phyloP scores from a whole-genome alignment of 2,113 vertebrate genomes.

The Choloepus hoffmanni region DNA sequence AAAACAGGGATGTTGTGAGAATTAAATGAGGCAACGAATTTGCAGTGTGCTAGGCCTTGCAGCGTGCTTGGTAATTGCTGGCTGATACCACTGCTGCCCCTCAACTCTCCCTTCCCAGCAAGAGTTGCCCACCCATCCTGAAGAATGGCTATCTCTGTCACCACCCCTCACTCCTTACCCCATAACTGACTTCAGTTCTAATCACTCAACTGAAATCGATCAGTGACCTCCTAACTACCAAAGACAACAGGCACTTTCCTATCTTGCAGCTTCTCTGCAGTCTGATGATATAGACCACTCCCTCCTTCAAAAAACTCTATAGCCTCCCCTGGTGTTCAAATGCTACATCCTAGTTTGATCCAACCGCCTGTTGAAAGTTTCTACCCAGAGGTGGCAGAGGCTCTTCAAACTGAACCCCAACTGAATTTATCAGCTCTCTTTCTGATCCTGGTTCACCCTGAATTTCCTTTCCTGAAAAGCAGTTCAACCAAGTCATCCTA shows the following conservation, averaged over 20 bases:
- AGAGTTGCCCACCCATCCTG: not conserved
- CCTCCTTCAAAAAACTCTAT: not conserved
- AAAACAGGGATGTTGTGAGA: not conserved
- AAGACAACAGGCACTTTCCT: not conserved
- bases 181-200: not conserved
- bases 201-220: slow-evolving; percentile 1
- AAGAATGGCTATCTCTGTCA: not conserved
- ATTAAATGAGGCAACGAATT: not conserved
- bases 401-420: not conserved
- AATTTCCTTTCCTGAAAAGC: not conserved
- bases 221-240: not conserved
- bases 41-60: not conserved
- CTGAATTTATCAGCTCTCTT: not conserved
- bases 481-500: not conserved
- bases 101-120: not conserved
- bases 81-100: not conserved
- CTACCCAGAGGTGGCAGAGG: not conserved
- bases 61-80: not conserved
- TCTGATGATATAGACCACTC: not conserved
- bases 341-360: no score
- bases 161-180: not conserved
- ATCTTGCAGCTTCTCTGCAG: not conserved
- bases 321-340: not conserved
- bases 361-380: not conserved
- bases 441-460: not conserved